Percentiles rank a stretch among this genome's conserved stretches.
Evolutionary conservation across 2,113 vertebrate genomes (phyloP).

Genomic region (Pomatorhinus ruficollis): DNA sequence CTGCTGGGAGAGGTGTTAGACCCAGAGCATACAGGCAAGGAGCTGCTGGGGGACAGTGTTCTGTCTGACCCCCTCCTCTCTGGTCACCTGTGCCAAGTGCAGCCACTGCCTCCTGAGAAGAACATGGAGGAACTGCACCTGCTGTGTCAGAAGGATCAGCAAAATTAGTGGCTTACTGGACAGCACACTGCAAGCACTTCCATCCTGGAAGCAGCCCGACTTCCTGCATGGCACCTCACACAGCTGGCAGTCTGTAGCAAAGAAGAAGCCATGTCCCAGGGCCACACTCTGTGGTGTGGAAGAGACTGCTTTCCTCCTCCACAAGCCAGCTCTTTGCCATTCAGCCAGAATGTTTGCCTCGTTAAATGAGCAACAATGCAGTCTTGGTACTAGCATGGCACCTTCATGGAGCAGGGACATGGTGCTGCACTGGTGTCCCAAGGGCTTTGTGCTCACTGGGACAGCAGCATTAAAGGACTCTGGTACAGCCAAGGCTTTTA

Average conservation of each 20-base stretch:
- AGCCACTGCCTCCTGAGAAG: not conserved
- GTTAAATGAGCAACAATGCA: not conserved
- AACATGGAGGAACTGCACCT: not conserved
- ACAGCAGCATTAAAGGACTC: not conserved
- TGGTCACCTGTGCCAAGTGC: not conserved
- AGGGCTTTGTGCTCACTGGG: not conserved
- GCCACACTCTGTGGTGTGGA: not conserved
- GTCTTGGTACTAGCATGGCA: not conserved
- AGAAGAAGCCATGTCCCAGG: not conserved
- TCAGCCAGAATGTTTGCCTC: not conserved
- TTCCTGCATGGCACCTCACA: not conserved
- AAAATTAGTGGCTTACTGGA: not conserved
- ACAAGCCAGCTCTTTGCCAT: not conserved
- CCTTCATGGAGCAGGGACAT: not conserved
- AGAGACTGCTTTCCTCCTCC: not conserved
- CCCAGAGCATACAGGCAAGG: not conserved
- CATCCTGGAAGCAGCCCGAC: not conserved
- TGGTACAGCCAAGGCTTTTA: not conserved
- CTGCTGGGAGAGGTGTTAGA: not conserved
- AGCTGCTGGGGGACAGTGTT: not conserved
- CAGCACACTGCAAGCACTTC: not conserved
- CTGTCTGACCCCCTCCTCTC: not conserved
- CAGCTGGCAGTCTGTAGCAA: not conserved
- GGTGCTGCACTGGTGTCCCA: not conserved
- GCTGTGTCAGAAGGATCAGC: not conserved